Base-by-base conservation (phyloP, 2,888 invertebrate genomes). In the Caenorhabditis sp. region DNA sequence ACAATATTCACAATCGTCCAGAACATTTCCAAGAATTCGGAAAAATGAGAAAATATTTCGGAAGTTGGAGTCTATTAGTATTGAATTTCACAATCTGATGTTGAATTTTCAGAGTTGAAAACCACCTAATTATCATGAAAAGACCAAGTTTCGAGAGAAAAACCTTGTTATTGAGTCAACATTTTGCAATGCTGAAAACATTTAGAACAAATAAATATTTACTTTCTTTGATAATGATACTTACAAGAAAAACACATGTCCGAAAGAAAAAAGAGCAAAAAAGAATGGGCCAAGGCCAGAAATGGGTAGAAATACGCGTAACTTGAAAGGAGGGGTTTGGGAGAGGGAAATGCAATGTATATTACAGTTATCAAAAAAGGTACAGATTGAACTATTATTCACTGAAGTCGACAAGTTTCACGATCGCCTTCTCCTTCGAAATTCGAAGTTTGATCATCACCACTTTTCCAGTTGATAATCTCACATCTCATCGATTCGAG, bases 391-490 rank as follows among this genome's bases (percentile, higher is more conserved):
- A 27, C 10, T 10, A 17, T 3, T 27, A 27, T 7, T 59, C n/a
- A 73, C 43, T 74, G 74, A 14, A 74, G 63, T 25, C 74, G 69
- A 36, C 74, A 74, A 25, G 59, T 66, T 27, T 74, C 74, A 14
- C 74, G 66, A 60, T 75, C 70, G 53, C 75, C 75, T 26, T 75
- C 70, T 49, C 67, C 70, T 62, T 70, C 75, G 8, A 43, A 25
- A 59, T 56, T 67, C n/a, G 67, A 59, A 20, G 66, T 62, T 4
- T 52, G 59, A 27, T 70, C 61, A 14, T 14, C 43, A 3, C 67
- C 70, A 70, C 23, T 70, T 70, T 3, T 70, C 70, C 20, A 74
- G 57, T 59, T 66, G 63, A 23, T 43, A 10, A 43, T 43, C 17
- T 10, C 43, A 14, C 60, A 61, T 4, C 74, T 65, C 12, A 74